A percentile compares a stretch with the other conserved stretches of the same genome.
These are phyloP conservation scores for Pinctada fucata DNA, from an alignment of 2,888 invertebrate species.

Conservation along the genomic window DNA sequence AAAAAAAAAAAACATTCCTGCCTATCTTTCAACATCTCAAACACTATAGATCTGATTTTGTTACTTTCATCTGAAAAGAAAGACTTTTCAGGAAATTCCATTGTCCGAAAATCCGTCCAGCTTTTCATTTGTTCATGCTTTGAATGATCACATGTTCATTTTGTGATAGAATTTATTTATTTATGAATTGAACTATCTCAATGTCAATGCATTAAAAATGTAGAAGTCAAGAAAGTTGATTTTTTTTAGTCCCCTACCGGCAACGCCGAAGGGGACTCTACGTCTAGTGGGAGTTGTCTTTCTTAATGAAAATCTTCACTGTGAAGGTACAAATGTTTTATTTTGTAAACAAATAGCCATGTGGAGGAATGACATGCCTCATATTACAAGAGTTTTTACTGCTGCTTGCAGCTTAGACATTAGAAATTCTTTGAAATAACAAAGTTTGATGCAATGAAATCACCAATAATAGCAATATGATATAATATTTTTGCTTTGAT, in stretches of 20 bases:
- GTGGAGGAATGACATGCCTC: neutral
- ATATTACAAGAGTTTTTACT: neutral
- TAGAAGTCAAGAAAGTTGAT: neutral
- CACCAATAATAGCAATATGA: too few relatives aligned
- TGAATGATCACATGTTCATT: too few relatives aligned
- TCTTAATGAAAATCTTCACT: neutral
- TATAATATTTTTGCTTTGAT: too few relatives aligned
- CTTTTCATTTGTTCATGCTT: neutral
- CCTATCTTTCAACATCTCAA: too few relatives aligned
- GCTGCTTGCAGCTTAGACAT: neutral
- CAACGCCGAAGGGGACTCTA: too few relatives aligned
- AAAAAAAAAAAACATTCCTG: too few relatives aligned
- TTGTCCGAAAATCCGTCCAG: conserved; percentile 3
- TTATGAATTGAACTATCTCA: too few relatives aligned
- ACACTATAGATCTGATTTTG: neutral
- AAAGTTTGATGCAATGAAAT: neutral
- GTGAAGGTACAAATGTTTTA: neutral
- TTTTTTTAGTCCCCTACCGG: too few relatives aligned
- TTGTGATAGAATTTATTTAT: too few relatives aligned
- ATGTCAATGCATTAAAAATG: neutral
- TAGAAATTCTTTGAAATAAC: neutral
- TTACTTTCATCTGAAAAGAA: neutral
- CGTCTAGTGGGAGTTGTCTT: neutral
- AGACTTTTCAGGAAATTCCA: neutral
- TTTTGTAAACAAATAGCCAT: neutral